A percentile compares a stretch with the other conserved stretches of the same genome.
phyloP scores from a whole-genome alignment of 2,797 vertebrate species.

The Dermochelys coriacea region DNA sequence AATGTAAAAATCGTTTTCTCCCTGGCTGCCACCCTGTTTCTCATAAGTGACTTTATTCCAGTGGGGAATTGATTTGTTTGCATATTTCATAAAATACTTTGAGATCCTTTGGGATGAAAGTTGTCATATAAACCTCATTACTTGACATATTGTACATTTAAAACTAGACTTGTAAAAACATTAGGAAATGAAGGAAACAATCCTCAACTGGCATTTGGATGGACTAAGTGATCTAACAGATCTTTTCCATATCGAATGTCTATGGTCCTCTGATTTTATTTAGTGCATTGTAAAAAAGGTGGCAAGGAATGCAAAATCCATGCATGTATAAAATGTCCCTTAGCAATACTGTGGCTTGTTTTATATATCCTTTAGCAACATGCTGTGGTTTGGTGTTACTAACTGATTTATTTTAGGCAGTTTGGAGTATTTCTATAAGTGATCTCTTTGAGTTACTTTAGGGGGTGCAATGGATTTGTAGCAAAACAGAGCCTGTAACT shows the following conservation, averaged over 20 bases:
- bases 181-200: constrained; percentile 71
- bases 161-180: constrained; percentile 74
- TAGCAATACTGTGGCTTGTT: constrained; percentile 46
- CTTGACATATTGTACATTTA: constrained; percentile 71
- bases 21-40: constrained; percentile 67
- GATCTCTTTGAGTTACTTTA: constrained; percentile 75
- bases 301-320: constrained; percentile 45
- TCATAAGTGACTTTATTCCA: constrained; percentile 70
- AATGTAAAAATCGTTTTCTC: constrained; percentile 59
- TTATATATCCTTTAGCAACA: constrained; percentile 73
- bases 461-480: constrained; percentile 77
- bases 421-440: constrained; percentile 79
- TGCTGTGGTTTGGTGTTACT: constrained; percentile 73
- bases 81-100: constrained; percentile 77
- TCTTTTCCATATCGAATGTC: constrained; percentile 64
- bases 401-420: constrained; percentile 73
- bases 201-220: constrained; percentile 59
- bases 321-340: constrained; percentile 46
- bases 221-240: constrained; percentile 69
- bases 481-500: constrained; percentile 79
- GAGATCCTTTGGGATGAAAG: constrained; percentile 72
- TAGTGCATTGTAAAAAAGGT: constrained; percentile 57
- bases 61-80: constrained; percentile 75
- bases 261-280: constrained; percentile 60
- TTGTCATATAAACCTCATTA: constrained; percentile 79